Evolutionary conservation across 1,140 invertebrate species (phyloP), one percentile per base, ranked within the genome.

Genomic region (Aricia agestis): DNA sequence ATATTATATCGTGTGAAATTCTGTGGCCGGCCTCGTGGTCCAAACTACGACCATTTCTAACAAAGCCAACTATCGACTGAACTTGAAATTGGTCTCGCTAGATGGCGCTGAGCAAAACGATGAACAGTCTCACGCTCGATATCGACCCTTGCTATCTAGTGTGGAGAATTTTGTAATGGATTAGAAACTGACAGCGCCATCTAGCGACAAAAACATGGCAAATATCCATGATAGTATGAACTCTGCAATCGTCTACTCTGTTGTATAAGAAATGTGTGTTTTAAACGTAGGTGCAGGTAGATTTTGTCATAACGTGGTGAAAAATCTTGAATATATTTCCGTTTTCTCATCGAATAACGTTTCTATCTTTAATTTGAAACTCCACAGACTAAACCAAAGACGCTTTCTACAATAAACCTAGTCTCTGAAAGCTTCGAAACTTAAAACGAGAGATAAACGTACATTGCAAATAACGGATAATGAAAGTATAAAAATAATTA

Each of bases 351-450:
- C 11, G 13, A 52, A 36, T 36, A 36, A 36, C 36, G 9, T 36
- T 36, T 36, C 36, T 9, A 36, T 36, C 36, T 13, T 52, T 13
- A 52, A 52, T 52, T 52, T 52, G 45, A 52, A 52, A 52, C 45
- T 52, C 36, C 36, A 52, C 45, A 52, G 45, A 52, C 45, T 52
- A 52, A 52, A 52, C 45, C 45, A 52, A 52, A 52, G 45, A 52
- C 45, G 45, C 9, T 52, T 52, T 52, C 45, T 52, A 52, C 45
- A 52, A 13, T 52, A 11, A 52, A 52, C 10, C 45, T 52, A 52
- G 45, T 52, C 45, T 52, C 45, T 52, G 45, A 52, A 52, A 52
- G 10, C 45, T 52, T 52, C 45, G 13, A 15, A 15, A 52, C 36
- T 52, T 15, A 4, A 52, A 52, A 52, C 45, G 45, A 52, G 41